Base-by-base conservation (phyloP, 2,797 vertebrate species). In the Anableps anableps region DNA sequence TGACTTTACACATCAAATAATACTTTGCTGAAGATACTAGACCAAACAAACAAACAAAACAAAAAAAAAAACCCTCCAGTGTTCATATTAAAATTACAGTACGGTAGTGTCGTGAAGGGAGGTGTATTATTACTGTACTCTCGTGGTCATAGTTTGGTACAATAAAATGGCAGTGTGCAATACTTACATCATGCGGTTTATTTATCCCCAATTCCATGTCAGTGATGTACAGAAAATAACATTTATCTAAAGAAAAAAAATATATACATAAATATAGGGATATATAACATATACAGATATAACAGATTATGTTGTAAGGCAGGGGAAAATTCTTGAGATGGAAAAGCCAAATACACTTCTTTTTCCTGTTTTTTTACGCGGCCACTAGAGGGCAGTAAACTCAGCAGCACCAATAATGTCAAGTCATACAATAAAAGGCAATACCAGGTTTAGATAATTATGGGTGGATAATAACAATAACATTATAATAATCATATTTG, bases 101-200 rank as follows among this genome's bases (percentile, higher is more conserved):
- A 14, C 14, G 5, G n/a, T 31, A 6, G 16, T 60, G 58, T 60
- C 29, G 16, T 34, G 60, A 9, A 36, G 17, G 17, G 26, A 36
- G 2, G 60, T 9, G 60, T 19, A 31, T 19, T 31, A 48, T 38
- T 10, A 79, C 66, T 72, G 62, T 38, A 64, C 51, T 78, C 84
- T 11, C 34, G 80, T 75, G 86, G 76, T 53, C 73, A 74, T 1
- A 1, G 3, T 3, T 0, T 1, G 6, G 6, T 79, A 78, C 47
- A 76, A 29, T 77, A 23, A 50, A 48, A 31, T 31, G 60, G 2
- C 62, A 5, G 26, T 9, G 13, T 19, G 21, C 8, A 29, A 31
- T 2, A 17, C 34, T 71, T 71, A 45, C 13, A 77, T 0, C 4
- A 60, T 34, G 0, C 31, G 2, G 31, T 13, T 36, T 38, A 23